phyloP scores from a whole-genome alignment of 2,888 invertebrate species.

The Onthophagus sagittarius region DNA sequence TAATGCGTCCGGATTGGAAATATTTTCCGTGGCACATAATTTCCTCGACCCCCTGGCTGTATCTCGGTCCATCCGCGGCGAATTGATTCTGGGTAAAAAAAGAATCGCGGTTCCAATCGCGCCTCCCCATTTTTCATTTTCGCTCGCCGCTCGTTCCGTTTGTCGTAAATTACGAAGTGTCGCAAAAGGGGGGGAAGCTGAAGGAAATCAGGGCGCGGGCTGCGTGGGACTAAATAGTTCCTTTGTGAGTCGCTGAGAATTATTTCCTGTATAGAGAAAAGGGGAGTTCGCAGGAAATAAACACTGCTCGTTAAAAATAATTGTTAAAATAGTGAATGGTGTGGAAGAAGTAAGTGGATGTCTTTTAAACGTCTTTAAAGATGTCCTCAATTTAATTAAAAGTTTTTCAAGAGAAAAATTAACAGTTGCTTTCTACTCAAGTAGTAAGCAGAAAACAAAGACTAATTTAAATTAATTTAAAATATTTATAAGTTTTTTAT shows the following conservation, averaged over 20 bases:
- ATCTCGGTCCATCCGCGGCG: neutral
- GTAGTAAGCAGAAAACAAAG: too few species aligned
- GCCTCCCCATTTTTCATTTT: slow-evolving; percentile 1
- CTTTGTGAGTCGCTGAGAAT: neutral
- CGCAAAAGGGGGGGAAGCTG: neutral
- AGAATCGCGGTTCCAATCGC: neutral
- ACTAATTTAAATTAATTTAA: too few species aligned
- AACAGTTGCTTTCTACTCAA: too few species aligned
- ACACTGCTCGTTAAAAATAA: neutral
- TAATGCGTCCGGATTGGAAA: slow-evolving; percentile 12
- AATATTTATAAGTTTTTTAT: too few species aligned
- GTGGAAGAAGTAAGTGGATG: neutral
- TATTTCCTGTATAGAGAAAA: neutral
- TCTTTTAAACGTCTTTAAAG: neutral
- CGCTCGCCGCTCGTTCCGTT: neutral
- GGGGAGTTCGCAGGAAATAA: neutral
- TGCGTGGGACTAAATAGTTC: neutral
- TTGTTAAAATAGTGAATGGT: neutral
- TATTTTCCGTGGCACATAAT: slow-evolving; percentile 2
- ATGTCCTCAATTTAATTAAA: neutral
- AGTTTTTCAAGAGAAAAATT: too few species aligned
- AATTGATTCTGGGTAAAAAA: neutral
- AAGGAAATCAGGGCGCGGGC: neutral
- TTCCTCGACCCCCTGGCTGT: neutral
- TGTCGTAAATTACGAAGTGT: neutral